Conservation (phyloP, 2,113 vertebrate species). For the Galemys pyrenaicus region DNA sequence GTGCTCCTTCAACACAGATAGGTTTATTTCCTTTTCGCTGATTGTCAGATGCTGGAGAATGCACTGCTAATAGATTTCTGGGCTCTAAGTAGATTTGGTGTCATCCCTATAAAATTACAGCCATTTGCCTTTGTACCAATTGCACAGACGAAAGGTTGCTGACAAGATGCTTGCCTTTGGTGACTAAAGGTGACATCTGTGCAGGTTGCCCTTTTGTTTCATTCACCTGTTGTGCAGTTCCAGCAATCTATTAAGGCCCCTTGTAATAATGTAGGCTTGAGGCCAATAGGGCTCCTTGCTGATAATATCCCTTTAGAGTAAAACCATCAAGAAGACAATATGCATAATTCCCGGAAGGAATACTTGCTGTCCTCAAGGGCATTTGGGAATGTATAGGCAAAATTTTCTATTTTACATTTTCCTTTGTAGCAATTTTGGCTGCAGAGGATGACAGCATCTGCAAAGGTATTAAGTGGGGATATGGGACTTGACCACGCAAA, state of each 20-base stretch:
- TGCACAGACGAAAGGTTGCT: not conserved
- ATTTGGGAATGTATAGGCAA: not conserved
- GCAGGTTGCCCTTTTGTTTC: constrained; percentile 2
- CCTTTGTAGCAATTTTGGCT: not conserved
- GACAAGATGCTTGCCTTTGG: constrained; percentile 24
- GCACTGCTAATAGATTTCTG: constrained; percentile 7
- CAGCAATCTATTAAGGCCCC: not conserved
- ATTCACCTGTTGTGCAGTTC: not conserved
- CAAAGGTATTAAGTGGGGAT: no score
- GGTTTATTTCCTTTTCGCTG: constrained; percentile 47
- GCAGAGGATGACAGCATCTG: not conserved
- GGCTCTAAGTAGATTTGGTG: constrained; percentile 8
- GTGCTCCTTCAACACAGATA: not conserved
- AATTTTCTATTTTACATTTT: constrained; percentile 22
- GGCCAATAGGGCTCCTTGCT: not conserved
- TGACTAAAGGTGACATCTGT: constrained; percentile 18
- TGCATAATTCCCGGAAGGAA: not conserved
- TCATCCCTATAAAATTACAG: constrained; percentile 4
- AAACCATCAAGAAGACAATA: not conserved
- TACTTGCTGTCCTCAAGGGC: not conserved
- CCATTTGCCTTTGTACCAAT: not conserved
- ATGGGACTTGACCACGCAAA: not conserved
- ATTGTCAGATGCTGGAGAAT: constrained; percentile 10
- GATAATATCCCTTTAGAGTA: not conserved
- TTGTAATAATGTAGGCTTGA: constrained; percentile 27